Conservation (phyloP, 2,888 invertebrate genomes). For the Melinaea menophilus region DNA sequence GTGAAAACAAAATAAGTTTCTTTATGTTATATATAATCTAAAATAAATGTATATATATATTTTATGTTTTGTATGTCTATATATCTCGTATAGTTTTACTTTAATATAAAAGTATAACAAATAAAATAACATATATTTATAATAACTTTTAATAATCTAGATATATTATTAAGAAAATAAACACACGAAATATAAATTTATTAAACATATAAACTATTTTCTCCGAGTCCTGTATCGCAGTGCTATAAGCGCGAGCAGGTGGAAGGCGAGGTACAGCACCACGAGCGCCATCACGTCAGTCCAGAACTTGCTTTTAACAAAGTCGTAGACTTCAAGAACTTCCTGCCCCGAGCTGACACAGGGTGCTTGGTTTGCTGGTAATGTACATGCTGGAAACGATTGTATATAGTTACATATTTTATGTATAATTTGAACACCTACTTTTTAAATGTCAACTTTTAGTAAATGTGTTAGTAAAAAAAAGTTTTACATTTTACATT, state of each 20-base stretch:
- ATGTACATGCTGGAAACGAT: conserved; percentile 71
- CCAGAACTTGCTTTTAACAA: conserved; percentile 80
- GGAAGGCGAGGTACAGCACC: conserved; percentile 82
- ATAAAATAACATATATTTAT: neutral
- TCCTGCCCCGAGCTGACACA: conserved; percentile 85
- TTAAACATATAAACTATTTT: conserved; percentile 50
- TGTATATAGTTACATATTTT: neutral
- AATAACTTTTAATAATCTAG: conserved; percentile 1
- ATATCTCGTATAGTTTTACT: too few species aligned
- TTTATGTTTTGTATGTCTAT: too few species aligned
- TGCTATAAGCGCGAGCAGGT: conserved; percentile 82
- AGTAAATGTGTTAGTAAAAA: too few species aligned
- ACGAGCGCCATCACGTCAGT: conserved; percentile 82
- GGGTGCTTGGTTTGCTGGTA: conserved; percentile 77
- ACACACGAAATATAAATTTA: conserved; percentile 10
- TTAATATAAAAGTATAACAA: neutral
- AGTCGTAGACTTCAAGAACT: conserved; percentile 86
- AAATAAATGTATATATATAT: too few species aligned
- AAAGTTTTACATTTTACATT: too few species aligned
- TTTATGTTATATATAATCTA: too few species aligned
- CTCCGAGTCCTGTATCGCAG: conserved; percentile 80
- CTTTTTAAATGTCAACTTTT: too few species aligned
- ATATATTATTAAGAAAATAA: conserved; percentile 6
- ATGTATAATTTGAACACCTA: neutral
- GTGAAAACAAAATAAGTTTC: too few species aligned